These are phyloP conservation scores for Bagarius yarrelli DNA, from an alignment of 2,113 vertebrate genomes.

Conservation along the genomic window DNA sequence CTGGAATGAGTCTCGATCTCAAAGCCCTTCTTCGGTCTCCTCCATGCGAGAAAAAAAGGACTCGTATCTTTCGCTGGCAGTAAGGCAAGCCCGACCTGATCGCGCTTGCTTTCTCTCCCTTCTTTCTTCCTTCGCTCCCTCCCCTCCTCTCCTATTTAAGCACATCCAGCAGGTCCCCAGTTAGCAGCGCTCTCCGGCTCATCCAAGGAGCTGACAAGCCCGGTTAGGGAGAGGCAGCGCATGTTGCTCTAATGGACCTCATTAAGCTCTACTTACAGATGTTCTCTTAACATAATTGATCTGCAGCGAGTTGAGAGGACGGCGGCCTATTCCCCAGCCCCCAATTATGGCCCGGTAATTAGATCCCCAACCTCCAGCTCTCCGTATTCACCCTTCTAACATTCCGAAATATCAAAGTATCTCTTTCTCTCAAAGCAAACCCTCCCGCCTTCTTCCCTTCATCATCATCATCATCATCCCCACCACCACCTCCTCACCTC, in stretches of 20 bases:
- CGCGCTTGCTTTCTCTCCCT: constrained; percentile 2
- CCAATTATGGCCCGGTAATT: constrained; percentile 99
- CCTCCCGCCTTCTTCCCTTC: constrained; percentile 61
- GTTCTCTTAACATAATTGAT: constrained; percentile 99
- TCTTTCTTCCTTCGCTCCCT: constrained; percentile 66
- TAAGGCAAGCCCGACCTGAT: background rate
- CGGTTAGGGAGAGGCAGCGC: constrained; percentile 96
- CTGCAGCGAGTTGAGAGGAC: constrained; percentile 99
- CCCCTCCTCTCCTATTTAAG: constrained; percentile 94
- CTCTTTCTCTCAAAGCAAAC: constrained; percentile 95
- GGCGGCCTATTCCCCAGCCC: constrained; percentile 99
- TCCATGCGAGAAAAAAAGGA: constrained; percentile 14
- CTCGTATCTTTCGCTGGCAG: constrained; percentile 39
- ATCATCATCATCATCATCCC: constrained; percentile 47
- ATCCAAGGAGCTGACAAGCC: constrained; percentile 99
- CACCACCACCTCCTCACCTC: constrained; percentile 53
- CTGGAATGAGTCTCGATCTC: constrained; percentile 10
- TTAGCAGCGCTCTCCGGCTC: constrained; percentile 97
- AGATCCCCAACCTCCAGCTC: constrained; percentile 99
- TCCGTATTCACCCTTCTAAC: constrained; percentile 99
- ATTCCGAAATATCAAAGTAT: constrained; percentile 99
- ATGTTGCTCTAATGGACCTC: constrained; percentile 99
- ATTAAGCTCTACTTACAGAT: constrained; percentile 99
- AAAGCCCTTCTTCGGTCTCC: constrained; percentile 41
- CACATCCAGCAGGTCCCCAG: constrained; percentile 93